Percentiles rank a stretch among this genome's conserved stretches.
Evolutionary conservation across 1,140 invertebrate species (phyloP).

Genomic region (Luehdorfia chinensis): DNA sequence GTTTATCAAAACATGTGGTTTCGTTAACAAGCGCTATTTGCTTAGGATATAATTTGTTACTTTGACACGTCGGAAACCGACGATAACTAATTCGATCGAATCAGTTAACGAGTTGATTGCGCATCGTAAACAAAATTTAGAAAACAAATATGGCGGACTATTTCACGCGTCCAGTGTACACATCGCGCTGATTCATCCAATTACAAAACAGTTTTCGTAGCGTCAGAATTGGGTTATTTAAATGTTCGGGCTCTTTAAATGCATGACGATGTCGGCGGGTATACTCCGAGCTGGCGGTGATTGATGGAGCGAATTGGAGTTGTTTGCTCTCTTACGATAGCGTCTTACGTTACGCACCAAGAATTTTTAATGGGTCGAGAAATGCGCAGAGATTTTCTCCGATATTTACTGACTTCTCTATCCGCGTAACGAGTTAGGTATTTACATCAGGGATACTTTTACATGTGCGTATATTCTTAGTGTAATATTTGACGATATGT

Average conservation of each 20-base stretch:
- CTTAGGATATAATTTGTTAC: too few relatives aligned
- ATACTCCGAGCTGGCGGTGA: background rate
- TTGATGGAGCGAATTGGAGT: conserved; percentile 1
- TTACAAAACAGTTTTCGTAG: conserved; percentile 14
- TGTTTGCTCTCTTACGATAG: conserved; percentile 9
- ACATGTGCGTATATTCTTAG: too few relatives aligned
- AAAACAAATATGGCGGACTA: background rate
- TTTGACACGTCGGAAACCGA: too few relatives aligned
- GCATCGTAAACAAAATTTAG: background rate
- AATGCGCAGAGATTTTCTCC: background rate
- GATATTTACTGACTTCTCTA: too few relatives aligned
- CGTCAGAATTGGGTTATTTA: conserved; percentile 8
- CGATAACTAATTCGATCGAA: too few relatives aligned
- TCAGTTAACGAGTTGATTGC: too few relatives aligned
- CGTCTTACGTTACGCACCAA: conserved; percentile 9
- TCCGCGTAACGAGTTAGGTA: too few relatives aligned
- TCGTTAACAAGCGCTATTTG: too few relatives aligned
- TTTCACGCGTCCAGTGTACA: background rate
- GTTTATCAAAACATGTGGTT: too few relatives aligned
- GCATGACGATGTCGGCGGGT: conserved; percentile 5
- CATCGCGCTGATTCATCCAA: background rate
- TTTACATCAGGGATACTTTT: too few relatives aligned
- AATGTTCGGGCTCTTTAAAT: conserved; percentile 11
- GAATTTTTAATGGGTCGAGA: conserved; percentile 7
- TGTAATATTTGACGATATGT: too few relatives aligned